Evolutionary conservation across 2,888 invertebrate genomes (phyloP).

Genomic region (Drosophila colorata): DNA sequence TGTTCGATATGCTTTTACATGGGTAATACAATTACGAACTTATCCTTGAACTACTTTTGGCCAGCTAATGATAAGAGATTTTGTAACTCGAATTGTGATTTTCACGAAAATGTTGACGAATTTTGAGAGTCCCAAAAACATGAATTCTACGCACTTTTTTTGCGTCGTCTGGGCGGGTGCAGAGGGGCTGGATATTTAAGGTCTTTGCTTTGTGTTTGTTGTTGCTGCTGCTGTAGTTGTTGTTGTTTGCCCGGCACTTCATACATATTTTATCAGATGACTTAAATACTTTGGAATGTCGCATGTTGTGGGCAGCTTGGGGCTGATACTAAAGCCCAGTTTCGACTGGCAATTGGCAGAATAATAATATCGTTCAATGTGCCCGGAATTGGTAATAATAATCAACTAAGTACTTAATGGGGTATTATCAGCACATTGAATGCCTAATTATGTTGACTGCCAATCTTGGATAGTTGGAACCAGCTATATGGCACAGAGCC

Average conservation of each 20-base stretch:
- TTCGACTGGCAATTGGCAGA: slow-evolving; percentile 43
- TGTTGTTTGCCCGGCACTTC: slow-evolving; percentile 26
- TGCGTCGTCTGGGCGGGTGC: background rate
- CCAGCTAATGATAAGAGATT: slow-evolving; percentile 11
- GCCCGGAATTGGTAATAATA: slow-evolving; percentile 57
- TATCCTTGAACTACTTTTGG: slow-evolving; percentile 42
- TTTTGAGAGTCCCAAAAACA: slow-evolving; percentile 2
- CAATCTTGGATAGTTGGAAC: slow-evolving; percentile 15
- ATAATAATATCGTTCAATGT: slow-evolving; percentile 60
- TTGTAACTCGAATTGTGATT: background rate
- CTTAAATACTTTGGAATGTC: slow-evolving; percentile 77
- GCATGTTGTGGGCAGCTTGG: slow-evolving; percentile 5
- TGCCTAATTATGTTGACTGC: slow-evolving; percentile 51
- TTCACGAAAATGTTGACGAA: background rate
- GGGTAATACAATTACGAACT: slow-evolving; percentile 1
- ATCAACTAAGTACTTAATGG: slow-evolving; percentile 57
- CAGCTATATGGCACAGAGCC: slow-evolving; percentile 24
- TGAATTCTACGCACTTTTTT: slow-evolving; percentile 20
- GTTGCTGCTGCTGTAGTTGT: slow-evolving; percentile 12
- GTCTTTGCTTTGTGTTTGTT: slow-evolving; percentile 18
- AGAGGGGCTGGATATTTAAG: slow-evolving; percentile 11
- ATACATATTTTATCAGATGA: slow-evolving; percentile 72
- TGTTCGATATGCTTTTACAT: slow-evolving; percentile 7
- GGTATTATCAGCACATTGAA: slow-evolving; percentile 65
- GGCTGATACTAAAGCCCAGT: slow-evolving; percentile 8